These are phyloP conservation scores for Drosophila setifemur DNA, from an alignment of 1,140 invertebrate genomes.

Conservation along the genomic window DNA sequence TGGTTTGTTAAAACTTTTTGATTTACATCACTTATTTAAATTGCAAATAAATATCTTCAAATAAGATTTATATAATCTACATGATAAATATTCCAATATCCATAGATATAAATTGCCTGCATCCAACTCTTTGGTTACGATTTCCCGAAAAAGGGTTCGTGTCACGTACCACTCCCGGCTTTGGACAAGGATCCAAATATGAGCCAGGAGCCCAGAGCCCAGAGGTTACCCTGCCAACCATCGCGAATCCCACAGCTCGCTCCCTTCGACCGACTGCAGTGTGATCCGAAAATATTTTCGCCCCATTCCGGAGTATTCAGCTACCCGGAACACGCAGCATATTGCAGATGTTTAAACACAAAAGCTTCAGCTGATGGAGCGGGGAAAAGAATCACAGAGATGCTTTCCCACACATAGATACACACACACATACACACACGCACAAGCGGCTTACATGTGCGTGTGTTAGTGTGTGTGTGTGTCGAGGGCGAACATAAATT, in stretches of 20 bases:
- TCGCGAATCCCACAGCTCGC: background rate
- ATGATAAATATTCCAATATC: too few relatives aligned
- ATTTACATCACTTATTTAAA: too few relatives aligned
- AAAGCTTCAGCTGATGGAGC: constrained; percentile 8
- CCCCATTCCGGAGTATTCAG: constrained; percentile 14
- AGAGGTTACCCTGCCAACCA: background rate
- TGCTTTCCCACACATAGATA: constrained; percentile 4
- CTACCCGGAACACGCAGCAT: constrained; percentile 56
- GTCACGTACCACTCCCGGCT: too few relatives aligned
- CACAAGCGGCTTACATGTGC: constrained; percentile 28
- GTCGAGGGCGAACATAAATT: constrained; percentile 65
- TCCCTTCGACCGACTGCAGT: constrained; percentile 51
- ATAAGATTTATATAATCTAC: background rate
- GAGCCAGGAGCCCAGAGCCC: background rate
- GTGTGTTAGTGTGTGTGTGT: constrained; percentile 2
- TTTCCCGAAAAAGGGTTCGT: too few relatives aligned
- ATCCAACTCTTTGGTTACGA: too few relatives aligned
- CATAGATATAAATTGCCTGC: too few relatives aligned
- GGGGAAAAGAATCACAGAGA: constrained; percentile 68
- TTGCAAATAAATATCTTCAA: background rate
- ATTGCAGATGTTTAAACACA: constrained; percentile 76
- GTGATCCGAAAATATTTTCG: constrained; percentile 47
- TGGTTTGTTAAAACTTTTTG: too few relatives aligned
- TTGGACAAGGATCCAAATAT: too few relatives aligned
- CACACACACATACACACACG: constrained; percentile 4